Evolutionary conservation across 2,888 invertebrate species (phyloP).

Genomic region (Ischnura elegans): DNA sequence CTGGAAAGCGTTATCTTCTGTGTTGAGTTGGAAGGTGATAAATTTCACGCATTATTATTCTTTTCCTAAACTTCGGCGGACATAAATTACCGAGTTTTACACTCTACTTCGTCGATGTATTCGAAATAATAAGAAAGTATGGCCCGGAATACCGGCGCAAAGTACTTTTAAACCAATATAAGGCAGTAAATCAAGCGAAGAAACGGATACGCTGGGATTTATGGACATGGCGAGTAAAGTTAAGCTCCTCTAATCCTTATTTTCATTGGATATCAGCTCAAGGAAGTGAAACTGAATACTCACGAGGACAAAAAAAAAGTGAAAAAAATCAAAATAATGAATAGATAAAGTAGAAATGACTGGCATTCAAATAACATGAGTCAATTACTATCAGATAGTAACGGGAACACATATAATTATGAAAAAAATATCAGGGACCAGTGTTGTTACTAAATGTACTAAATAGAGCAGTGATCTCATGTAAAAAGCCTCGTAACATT

Average conservation of each 20-base stretch:
- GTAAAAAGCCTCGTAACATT: too few species aligned
- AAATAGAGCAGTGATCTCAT: too few species aligned
- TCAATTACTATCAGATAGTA: too few species aligned
- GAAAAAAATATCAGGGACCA: too few species aligned
- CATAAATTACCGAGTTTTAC: background rate
- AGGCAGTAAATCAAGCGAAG: background rate
- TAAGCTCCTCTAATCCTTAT: background rate
- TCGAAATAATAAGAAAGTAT: background rate
- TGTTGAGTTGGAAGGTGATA: background rate
- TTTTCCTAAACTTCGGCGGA: background rate
- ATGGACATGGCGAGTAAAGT: background rate
- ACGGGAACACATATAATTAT: too few species aligned
- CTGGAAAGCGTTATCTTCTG: background rate
- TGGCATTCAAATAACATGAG: too few species aligned
- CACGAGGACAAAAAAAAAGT: too few species aligned
- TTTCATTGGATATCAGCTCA: background rate
- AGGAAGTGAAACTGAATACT: too few species aligned
- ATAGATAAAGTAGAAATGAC: too few species aligned
- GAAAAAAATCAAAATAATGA: too few species aligned
- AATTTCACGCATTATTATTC: background rate
- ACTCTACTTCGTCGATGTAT: background rate
- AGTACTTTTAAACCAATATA: background rate
- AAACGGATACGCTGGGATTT: background rate
- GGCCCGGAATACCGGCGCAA: background rate
- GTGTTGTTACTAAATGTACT: too few species aligned